Base-by-base conservation (phyloP, 2,797 vertebrate genomes). In the Tokudaia muenninki region DNA sequence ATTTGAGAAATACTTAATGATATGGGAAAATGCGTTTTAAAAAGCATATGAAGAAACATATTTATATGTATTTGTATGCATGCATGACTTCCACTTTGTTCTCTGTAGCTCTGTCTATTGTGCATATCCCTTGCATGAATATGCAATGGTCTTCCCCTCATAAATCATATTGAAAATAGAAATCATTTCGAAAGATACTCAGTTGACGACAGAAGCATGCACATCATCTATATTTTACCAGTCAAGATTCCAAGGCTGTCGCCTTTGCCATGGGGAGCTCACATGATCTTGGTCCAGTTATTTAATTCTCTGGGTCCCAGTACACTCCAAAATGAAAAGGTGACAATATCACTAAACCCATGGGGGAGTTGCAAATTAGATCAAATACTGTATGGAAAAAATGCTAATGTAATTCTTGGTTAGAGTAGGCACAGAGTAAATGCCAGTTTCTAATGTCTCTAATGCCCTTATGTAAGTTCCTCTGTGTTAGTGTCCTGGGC, bases 11-110 rank as follows among this genome's bases (percentile, higher is more conserved):
- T 92, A 90, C 59, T 65, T 90, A 95, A 96, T 61, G 87, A 61
- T 55, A 83, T 50, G 41, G 65, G 84, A 78, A 97, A 97, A 97
- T 50, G 77, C 61, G 31, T 88, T 74, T 41, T 17, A 10, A 87
- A 91, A 55, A 97, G 52, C 57, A 87, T 84, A 96, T 55, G n/a
- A 96, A 72, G 78, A 96, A 95, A 93, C 29, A 47, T 83, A 93
- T 90, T 93, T 93, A 87, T 57, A 12, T 87, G 75, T 92, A 55
- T 93, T 50, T 72, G 63, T 81, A 87, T 57, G 77, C 72, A 80
- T 52, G 70, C 26, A 41, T 26, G 96, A 93, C 87, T 97, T 96
- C 81, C 82, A 79, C 57, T 96, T 81, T 72, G 84, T 90, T 94
- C 57, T 88, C 93, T 57, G 70, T 6, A 59, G 57, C 67, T 77